Evolutionary conservation across 2,797 vertebrate species (phyloP).

Genomic region (Macropodus opercularis): DNA sequence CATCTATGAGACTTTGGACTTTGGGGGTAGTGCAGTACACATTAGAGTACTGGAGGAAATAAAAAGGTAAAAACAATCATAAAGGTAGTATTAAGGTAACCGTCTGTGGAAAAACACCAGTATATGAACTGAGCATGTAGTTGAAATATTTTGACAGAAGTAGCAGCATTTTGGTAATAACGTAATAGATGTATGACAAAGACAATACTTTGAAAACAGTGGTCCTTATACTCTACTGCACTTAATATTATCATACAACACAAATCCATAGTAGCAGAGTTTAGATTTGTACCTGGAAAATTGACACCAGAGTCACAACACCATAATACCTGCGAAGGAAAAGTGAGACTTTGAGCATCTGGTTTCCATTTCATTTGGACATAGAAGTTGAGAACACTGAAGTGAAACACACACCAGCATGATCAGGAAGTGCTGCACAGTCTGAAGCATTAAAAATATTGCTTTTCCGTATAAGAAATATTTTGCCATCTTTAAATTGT

Average conservation of each 20-base stretch:
- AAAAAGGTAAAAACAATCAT: constrained; percentile 7
- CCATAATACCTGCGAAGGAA: constrained; percentile 89
- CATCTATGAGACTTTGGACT: constrained; percentile 94
- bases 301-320: constrained; percentile 93
- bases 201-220: background rate
- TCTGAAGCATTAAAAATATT: background rate
- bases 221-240: too few relatives aligned
- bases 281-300: constrained; percentile 90
- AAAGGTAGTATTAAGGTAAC: too few relatives aligned
- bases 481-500: too few relatives aligned
- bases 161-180: background rate
- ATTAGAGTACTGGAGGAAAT: constrained; percentile 89
- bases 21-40: constrained; percentile 97
- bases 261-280: too few relatives aligned
- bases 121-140: too few relatives aligned
- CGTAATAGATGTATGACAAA: background rate
- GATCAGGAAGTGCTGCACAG: background rate
- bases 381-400: background rate
- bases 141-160: background rate
- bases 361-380: background rate
- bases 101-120: too few relatives aligned
- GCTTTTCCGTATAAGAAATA: too few relatives aligned
- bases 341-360: constrained; percentile 15
- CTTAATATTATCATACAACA: too few relatives aligned
- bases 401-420: background rate